These are phyloP conservation scores for Oligia fasciuncula DNA, from an alignment of 2,888 invertebrate genomes.

Conservation along the genomic window DNA sequence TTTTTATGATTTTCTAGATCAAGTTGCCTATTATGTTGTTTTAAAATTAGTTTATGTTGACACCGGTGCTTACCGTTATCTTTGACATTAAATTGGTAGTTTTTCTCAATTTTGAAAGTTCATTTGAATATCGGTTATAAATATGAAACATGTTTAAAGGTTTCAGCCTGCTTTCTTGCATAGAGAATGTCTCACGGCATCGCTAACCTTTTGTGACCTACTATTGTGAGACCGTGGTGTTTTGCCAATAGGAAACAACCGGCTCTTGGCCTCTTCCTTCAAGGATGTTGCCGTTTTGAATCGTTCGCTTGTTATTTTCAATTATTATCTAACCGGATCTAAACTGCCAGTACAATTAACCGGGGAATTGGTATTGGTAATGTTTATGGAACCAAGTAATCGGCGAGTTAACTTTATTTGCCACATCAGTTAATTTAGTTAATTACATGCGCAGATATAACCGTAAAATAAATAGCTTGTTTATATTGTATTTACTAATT, in stretches of 20 bases:
- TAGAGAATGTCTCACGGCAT: slow-evolving; percentile 32
- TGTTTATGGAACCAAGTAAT: slow-evolving; percentile 73
- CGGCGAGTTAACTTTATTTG: slow-evolving; percentile 70
- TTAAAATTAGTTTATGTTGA: slow-evolving; percentile 27
- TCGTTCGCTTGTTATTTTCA: slow-evolving; percentile 63
- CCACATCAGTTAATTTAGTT: slow-evolving; percentile 70
- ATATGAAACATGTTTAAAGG: slow-evolving; percentile 23
- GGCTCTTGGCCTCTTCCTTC: slow-evolving; percentile 29
- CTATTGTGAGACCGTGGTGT: slow-evolving; percentile 41
- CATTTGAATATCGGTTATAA: neutral
- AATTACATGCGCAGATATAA: slow-evolving; percentile 66
- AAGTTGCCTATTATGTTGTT: slow-evolving; percentile 22
- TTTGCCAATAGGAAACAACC: slow-evolving; percentile 39
- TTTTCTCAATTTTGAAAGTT: slow-evolving; percentile 17
- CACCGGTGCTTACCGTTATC: slow-evolving; percentile 31
- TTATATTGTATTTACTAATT: slow-evolving; percentile 66
- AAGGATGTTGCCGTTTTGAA: slow-evolving; percentile 54
- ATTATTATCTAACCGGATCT: slow-evolving; percentile 65
- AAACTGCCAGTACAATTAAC: slow-evolving; percentile 68
- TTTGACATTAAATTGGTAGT: slow-evolving; percentile 10
- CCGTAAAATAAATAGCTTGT: slow-evolving; percentile 64
- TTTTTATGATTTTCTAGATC: slow-evolving; percentile 36
- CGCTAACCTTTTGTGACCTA: slow-evolving; percentile 58
- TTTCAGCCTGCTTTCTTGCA: slow-evolving; percentile 23
- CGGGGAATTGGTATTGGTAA: slow-evolving; percentile 53